Percentiles rank a stretch among this genome's conserved stretches.
These are phyloP conservation scores for Zaprionus ornatus DNA, from an alignment of 1,140 invertebrate species.

Conservation along the genomic window DNA sequence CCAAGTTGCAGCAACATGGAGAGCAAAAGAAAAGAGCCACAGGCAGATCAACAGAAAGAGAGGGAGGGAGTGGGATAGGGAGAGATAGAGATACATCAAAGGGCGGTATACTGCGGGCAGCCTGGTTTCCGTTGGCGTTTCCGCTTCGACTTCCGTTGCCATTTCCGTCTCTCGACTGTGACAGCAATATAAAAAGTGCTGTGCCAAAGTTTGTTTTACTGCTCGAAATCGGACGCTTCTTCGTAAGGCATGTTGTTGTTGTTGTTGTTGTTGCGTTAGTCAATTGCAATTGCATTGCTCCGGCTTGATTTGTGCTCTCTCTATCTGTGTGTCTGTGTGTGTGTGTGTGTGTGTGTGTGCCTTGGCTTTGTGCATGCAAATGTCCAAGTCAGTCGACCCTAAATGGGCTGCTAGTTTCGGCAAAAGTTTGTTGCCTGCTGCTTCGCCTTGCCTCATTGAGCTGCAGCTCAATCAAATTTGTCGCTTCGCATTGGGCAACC, in stretches of 20 bases:
- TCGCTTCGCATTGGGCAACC: neutral
- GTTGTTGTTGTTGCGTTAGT: slow-evolving; percentile 19
- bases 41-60: neutral
- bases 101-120: slow-evolving; percentile 35
- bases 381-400: slow-evolving; percentile 30
- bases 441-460: slow-evolving; percentile 8
- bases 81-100: neutral
- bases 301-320: slow-evolving; percentile 39
- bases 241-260: neutral
- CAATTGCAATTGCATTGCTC: slow-evolving; percentile 40
- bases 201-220: slow-evolving; percentile 48
- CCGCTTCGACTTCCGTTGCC: slow-evolving; percentile 27
- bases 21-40: neutral
- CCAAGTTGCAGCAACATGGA: slow-evolving; percentile 32
- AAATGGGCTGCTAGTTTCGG: slow-evolving; percentile 17
- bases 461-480: slow-evolving; percentile 45
- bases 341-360: neutral
- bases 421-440: neutral
- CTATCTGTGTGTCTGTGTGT: slow-evolving; percentile 1
- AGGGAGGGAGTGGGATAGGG: neutral
- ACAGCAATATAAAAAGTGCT: slow-evolving; percentile 47
- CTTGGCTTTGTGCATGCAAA: slow-evolving; percentile 42
- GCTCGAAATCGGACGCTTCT: slow-evolving; percentile 38
- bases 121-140: slow-evolving; percentile 45
- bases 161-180: slow-evolving; percentile 34